Evolutionary conservation across 2,888 invertebrate genomes (phyloP).

Genomic region (Oasisia sp.): DNA sequence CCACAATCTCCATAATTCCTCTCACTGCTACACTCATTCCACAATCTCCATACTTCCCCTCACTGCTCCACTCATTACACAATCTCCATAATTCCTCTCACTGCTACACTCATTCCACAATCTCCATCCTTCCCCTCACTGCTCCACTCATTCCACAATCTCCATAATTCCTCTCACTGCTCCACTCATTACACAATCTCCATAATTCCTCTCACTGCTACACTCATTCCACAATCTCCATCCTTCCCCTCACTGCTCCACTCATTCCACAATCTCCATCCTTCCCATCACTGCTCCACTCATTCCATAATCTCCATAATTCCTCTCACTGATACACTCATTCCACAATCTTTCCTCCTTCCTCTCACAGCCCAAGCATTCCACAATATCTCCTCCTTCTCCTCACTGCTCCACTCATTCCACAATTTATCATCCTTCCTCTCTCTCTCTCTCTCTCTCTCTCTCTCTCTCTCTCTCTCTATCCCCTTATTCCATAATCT

Average conservation of each 20-base stretch:
- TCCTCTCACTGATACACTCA: too few species aligned
- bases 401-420: too few species aligned
- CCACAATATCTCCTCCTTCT: too few species aligned
- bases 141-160: not conserved
- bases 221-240: not conserved
- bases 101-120: not conserved
- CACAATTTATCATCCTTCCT: not conserved
- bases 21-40: not conserved
- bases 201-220: too few species aligned
- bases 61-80: too few species aligned
- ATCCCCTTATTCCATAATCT: not conserved
- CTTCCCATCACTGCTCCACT: too few species aligned
- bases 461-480: not conserved
- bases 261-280: not conserved
- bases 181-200: too few species aligned
- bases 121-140: not conserved
- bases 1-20: not conserved
- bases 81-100: too few species aligned
- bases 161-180: too few species aligned
- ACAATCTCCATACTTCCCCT: too few species aligned
- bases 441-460: not conserved
- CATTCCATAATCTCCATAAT: too few species aligned
- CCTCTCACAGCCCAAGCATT: not conserved
- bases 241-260: not conserved
- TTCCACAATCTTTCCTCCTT: not conserved